A percentile compares a stretch with the other conserved stretches of the same genome.
Conservation (phyloP, 2,888 invertebrate genomes). For the Mythimna lalbum region DNA sequence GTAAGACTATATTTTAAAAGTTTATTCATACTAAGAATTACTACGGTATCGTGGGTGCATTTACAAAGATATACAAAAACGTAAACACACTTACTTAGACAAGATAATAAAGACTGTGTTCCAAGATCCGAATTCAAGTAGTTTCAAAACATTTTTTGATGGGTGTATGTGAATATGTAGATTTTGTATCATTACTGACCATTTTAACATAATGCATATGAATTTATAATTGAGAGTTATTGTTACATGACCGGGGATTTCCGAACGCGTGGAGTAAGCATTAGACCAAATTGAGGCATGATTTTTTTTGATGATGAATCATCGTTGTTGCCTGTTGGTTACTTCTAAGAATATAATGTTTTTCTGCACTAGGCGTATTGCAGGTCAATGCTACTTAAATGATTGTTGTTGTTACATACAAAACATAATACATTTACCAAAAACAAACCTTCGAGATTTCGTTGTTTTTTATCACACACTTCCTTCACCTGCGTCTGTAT, state of each 20-base stretch:
- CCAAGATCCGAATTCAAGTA: not conserved
- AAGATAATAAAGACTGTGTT: not conserved
- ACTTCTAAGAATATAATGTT: not conserved
- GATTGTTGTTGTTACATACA: too few relatives aligned
- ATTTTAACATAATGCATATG: constrained; percentile 48
- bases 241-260: constrained; percentile 74
- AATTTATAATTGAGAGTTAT: constrained; percentile 64
- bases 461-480: too few relatives aligned
- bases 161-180: constrained; percentile 15
- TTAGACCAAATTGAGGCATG: constrained; percentile 21
- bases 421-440: too few relatives aligned
- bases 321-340: not conserved
- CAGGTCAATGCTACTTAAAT: not conserved
- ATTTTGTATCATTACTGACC: constrained; percentile 43
- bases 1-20: too few relatives aligned
- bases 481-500: too few relatives aligned
- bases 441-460: too few relatives aligned
- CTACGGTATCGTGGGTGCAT: too few relatives aligned
- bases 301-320: constrained; percentile 12
- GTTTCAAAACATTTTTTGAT: constrained; percentile 25
- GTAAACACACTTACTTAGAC: too few relatives aligned
- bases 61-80: too few relatives aligned
- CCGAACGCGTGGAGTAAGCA: constrained; percentile 46
- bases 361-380: not conserved
- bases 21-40: too few relatives aligned